Evolutionary conservation across 1,140 invertebrate species (phyloP), one percentile per base, ranked within the genome.

Genomic region (Oedothorax gibbosus): DNA sequence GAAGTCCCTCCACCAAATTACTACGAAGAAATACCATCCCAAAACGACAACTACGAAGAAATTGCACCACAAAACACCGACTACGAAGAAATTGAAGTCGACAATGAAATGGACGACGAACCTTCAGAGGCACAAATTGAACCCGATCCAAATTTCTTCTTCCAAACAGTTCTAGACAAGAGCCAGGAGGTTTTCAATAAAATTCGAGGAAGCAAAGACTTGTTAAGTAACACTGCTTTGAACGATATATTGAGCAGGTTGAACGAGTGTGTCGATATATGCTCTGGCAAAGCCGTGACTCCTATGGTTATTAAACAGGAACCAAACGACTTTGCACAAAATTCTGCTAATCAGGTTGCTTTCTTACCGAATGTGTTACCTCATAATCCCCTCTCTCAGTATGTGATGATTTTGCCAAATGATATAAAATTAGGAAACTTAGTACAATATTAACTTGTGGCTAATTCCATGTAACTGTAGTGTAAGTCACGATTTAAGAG

Each of bases 261-360:
- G 11, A 83, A 83, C 68, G 81, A 83, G 56, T 83, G 71, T 14
- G 20, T 75, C 73, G 81, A 83, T 76, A 75, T 83, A 20, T 83
- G 81, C 66, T 11, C 49, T 35, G 81, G 81, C 2, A 83, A 83
- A 53, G 9, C 51, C 0, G 50, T 71, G 35, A 35, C 35, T 35
- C 35, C 35, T 35, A 35, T 35, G 35, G 35, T 35, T 35, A 35
- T 35, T 35, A 35, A 35, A 5, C 35, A 35, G 35, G 35, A 35
- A 35, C 35, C 35, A 2, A 35, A 2, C 35, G 35, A 35, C 35
- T 35, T 35, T 35, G 35, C 5, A 1, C 35, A 35, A 35, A 35
- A 35, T 35, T 35, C 35, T 1, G 35, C 35, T 5, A 5, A 5
- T 5, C 35, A 35, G 35, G 35, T 35, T 1, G 5, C 35, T 2